These are phyloP conservation scores for Tupaia tana DNA, from an alignment of 2,113 vertebrate species.

Conservation along the genomic window DNA sequence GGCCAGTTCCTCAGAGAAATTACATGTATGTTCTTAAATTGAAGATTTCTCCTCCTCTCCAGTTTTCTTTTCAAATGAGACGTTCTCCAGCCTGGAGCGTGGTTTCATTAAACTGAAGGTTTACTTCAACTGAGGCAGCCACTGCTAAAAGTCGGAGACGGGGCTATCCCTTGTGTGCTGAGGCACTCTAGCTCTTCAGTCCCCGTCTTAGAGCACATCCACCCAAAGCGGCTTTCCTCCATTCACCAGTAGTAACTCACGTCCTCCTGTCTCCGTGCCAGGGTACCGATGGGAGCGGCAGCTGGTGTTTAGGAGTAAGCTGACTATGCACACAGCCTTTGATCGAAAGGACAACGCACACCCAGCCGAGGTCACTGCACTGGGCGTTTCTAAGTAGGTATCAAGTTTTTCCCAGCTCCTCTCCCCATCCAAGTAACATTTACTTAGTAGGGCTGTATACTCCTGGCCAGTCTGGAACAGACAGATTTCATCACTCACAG, in stretches of 20 bases:
- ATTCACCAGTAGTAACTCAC: background rate
- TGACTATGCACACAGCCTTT: constrained; percentile 99
- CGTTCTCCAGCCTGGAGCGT: accelerated
- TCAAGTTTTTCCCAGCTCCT: accelerated
- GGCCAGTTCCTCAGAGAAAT: background rate
- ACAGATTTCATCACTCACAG: background rate
- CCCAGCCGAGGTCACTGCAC: constrained; percentile 95
- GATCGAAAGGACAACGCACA: constrained; percentile 98
- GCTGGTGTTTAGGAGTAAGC: constrained; percentile 97
- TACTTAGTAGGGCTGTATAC: background rate
- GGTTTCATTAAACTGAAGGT: background rate
- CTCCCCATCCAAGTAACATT: background rate
- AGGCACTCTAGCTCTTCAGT: background rate
- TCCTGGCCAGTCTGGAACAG: background rate
- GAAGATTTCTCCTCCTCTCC: background rate
- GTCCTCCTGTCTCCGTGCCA: constrained; percentile 67
- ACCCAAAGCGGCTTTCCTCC: background rate
- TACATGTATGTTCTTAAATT: background rate
- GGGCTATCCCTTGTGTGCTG: background rate
- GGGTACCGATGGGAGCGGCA: constrained; percentile 98
- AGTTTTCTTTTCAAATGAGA: background rate
- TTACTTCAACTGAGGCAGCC: background rate
- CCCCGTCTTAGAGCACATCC: accelerated
- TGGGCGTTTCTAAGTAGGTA: constrained; percentile 97
- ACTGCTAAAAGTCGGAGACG: background rate